These are phyloP conservation scores for Taenioides sp. DNA, from an alignment of 2,797 vertebrate genomes.

Conservation along the genomic window DNA sequence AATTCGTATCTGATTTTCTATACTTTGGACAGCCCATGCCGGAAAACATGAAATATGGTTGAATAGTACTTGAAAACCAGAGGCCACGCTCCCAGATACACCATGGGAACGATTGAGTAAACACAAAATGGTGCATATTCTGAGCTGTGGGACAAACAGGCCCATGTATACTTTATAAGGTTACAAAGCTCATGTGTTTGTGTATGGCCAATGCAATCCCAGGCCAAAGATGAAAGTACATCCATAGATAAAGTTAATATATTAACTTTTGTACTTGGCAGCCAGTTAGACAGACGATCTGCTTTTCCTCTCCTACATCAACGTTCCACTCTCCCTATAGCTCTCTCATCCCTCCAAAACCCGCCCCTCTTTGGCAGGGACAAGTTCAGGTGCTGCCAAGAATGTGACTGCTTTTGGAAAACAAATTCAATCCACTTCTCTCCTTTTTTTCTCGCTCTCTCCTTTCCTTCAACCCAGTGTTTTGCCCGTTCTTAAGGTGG, in stretches of 20 bases:
- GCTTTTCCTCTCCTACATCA: constrained; percentile 38
- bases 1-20: no score
- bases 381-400: constrained; percentile 67
- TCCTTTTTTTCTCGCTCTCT: constrained; percentile 22
- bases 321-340: constrained; percentile 28
- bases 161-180: constrained; percentile 24
- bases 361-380: constrained; percentile 65
- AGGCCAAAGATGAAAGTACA: constrained; percentile 45
- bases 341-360: constrained; percentile 55
- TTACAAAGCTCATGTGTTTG: constrained; percentile 16
- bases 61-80: neutral
- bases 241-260: constrained; percentile 37
- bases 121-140: constrained; percentile 13
- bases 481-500: constrained; percentile 49
- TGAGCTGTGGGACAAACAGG: constrained; percentile 25
- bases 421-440: constrained; percentile 58
- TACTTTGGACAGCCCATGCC: no score
- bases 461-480: constrained; percentile 35
- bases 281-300: constrained; percentile 19
- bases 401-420: constrained; percentile 70
- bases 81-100: neutral
- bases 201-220: constrained; percentile 3
- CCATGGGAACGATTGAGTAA: constrained; percentile 2
- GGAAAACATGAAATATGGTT: neutral
- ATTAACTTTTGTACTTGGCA: constrained; percentile 34